These are phyloP conservation scores for Cactoblastis cactorum DNA, from an alignment of 2,888 invertebrate species.

Conservation along the genomic window DNA sequence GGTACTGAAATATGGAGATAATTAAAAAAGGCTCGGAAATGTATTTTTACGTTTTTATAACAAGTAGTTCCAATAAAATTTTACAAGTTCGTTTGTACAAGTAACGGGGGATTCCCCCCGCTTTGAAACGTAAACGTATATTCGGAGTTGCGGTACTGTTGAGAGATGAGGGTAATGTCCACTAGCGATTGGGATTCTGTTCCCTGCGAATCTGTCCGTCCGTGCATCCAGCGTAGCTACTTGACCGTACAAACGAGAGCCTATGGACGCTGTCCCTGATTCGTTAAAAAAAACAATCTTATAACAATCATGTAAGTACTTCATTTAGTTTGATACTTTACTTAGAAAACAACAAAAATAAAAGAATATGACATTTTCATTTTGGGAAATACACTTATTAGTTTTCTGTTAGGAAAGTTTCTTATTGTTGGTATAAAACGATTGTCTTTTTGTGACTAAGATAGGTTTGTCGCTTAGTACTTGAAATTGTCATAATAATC, in stretches of 20 bases:
- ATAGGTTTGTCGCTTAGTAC: too few species aligned
- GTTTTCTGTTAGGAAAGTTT: too few species aligned
- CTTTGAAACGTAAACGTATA: constrained; percentile 57
- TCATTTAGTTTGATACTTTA: too few species aligned
- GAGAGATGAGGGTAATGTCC: constrained; percentile 44
- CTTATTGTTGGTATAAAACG: too few species aligned
- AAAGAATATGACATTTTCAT: too few species aligned
- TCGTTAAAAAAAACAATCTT: too few species aligned
- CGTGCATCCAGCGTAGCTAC: constrained; percentile 54
- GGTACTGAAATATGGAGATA: constrained; percentile 12
- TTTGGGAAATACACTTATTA: too few species aligned
- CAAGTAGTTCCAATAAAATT: constrained; percentile 77
- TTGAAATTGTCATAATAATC: too few species aligned
- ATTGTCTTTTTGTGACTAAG: too few species aligned
- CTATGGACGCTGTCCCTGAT: neutral
- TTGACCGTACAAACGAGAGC: constrained; percentile 27
- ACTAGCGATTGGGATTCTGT: constrained; percentile 25
- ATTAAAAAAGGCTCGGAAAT: constrained; percentile 37
- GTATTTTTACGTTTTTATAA: constrained; percentile 71
- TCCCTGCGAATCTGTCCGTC: constrained; percentile 51
- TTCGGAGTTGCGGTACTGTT: constrained; percentile 49
- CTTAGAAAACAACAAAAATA: too few species aligned
- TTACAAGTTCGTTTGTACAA: constrained; percentile 75
- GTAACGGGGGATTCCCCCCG: constrained; percentile 61
- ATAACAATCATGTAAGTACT: too few species aligned